Base-by-base conservation (phyloP, 2,113 vertebrate genomes). In the Alethe castanea region DNA sequence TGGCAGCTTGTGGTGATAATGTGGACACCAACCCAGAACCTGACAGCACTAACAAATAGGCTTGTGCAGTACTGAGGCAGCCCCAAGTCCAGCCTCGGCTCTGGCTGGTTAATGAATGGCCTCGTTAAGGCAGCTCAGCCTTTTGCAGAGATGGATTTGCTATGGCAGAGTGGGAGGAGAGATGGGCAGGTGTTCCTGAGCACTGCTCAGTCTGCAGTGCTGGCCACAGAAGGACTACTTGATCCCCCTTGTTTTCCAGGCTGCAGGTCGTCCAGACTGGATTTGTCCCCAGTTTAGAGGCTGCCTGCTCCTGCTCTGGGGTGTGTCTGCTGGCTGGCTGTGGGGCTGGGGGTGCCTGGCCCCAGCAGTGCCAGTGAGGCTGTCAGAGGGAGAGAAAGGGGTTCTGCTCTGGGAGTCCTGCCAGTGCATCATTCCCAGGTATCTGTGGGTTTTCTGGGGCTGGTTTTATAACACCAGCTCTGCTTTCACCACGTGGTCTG, bases 401-500 rank as follows among this genome's bases (percentile, higher is more conserved):
- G 14, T 67, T 20, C 44, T 62, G 45, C 45, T 73, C 2, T 1
- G 16, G 36, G 25, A 19, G 11, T 86, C 28, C 36, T 72, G 40
- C 20, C 56, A 26, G 33, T 11, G 31, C 38, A 45, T 36, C 38
- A 1, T 26, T 50, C 15, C 44, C 35, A 23, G 19, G 31, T 12
- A 5, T 11, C 31, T 9, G 28, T 8, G 29, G 25, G 7, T 80
- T 71, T 72, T 23, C 62, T 74, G 74, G 38, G 19, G n/a, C 52
- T 74, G 61, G 19, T 61, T 87, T 77, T 31, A 2, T 38, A 26
- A 5, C 3, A 42, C 57, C 13, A 57, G 44, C 60, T 77, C 42
- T 44, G 22, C 35, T 28, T 71, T 59, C 1, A 5, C 42, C 45
- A 17, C 1, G 1, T 0, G 17, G 6, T 0, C 0, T 1, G 12